Evolutionary conservation across 2,888 invertebrate genomes (phyloP).

Genomic region (Torymus texanus): DNA sequence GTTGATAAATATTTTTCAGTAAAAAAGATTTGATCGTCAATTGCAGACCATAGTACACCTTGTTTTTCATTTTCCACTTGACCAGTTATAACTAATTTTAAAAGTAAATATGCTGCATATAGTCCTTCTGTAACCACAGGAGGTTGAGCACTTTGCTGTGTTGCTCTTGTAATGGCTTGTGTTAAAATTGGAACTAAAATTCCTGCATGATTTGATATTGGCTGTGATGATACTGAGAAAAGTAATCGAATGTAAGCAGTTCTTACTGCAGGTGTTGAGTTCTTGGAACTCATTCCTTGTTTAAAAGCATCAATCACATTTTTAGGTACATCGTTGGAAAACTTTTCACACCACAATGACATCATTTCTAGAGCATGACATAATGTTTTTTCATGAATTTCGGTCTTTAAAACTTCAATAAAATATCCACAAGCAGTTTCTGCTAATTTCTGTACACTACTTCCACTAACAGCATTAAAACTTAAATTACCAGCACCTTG

Average conservation of each 20-base stretch:
- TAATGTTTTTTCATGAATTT: slow-evolving; percentile 94
- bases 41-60: slow-evolving; percentile 81
- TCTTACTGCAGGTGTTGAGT: slow-evolving; percentile 85
- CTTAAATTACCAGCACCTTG: slow-evolving; percentile 87
- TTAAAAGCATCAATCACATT: slow-evolving; percentile 82
- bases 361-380: slow-evolving; percentile 88
- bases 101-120: slow-evolving; percentile 81
- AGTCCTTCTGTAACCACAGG: slow-evolving; percentile 84
- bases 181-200: slow-evolving; percentile 80
- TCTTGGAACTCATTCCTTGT: slow-evolving; percentile 86
- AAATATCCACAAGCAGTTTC: slow-evolving; percentile 81
- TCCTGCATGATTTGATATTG: slow-evolving; percentile 62
- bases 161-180: slow-evolving; percentile 85
- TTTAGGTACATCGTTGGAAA: slow-evolving; percentile 81
- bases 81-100: slow-evolving; percentile 78
- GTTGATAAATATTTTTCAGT: slow-evolving; percentile 87
- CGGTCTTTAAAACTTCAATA: slow-evolving; percentile 87
- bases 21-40: slow-evolving; percentile 87
- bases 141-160: slow-evolving; percentile 84
- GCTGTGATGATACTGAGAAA: slow-evolving; percentile 63
- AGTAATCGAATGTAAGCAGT: slow-evolving; percentile 88
- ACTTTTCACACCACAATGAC: slow-evolving; percentile 85
- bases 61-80: slow-evolving; percentile 76
- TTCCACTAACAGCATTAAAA: slow-evolving; percentile 81
- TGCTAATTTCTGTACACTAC: slow-evolving; percentile 78